Evolutionary conservation across 2,113 vertebrate genomes (phyloP).

Genomic region (Peromyscus californicus): DNA sequence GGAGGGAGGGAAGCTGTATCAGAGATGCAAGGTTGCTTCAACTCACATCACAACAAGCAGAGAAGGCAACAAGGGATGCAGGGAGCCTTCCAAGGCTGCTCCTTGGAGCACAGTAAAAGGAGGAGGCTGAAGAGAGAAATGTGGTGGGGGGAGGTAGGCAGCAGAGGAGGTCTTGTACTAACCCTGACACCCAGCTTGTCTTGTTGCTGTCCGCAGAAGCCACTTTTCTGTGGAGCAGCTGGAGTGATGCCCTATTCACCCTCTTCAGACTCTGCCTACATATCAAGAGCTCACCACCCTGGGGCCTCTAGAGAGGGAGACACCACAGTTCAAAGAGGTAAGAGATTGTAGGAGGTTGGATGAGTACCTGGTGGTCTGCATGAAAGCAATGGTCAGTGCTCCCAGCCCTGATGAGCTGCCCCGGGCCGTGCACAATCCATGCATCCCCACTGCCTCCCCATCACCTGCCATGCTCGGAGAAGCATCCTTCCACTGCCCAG

Average conservation of each 20-base stretch:
- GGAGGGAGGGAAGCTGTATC: constrained; percentile 27
- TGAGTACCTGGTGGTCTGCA: fast-evolving
- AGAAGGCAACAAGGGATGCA: background rate
- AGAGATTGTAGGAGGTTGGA: background rate
- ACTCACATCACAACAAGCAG: background rate
- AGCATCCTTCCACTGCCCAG: background rate
- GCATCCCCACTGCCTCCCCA: background rate
- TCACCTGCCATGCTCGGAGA: background rate
- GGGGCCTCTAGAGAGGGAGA: background rate
- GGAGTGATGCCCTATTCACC: background rate
- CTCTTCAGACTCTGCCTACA: background rate
- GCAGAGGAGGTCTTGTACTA: background rate
- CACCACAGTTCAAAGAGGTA: background rate
- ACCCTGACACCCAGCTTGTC: background rate
- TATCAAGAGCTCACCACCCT: background rate
- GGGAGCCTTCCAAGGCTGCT: background rate
- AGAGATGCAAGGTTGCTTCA: no score
- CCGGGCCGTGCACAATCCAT: no score
- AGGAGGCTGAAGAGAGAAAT: background rate
- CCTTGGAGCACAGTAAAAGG: background rate
- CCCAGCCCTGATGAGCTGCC: background rate
- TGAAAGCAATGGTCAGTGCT: fast-evolving
- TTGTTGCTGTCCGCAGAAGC: background rate
- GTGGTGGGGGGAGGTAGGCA: fast-evolving
- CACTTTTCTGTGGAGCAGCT: background rate